Evolutionary conservation across 1,140 invertebrate genomes (phyloP), one percentile per base, ranked within the genome.

Genomic region (Trachymyrmex cornetzi): DNA sequence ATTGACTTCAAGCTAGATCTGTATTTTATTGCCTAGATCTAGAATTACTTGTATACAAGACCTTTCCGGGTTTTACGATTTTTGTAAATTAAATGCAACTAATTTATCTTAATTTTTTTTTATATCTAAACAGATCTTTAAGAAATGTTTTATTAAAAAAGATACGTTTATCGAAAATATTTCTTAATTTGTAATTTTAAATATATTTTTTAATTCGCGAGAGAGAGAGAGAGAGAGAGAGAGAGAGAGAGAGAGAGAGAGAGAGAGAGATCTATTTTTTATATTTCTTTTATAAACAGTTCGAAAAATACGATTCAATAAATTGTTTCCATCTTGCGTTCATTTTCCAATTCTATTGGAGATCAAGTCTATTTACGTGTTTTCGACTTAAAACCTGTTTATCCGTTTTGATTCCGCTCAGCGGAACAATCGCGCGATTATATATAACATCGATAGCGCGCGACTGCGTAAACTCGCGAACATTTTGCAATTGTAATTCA

Each of bases 401-500:
- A 82, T 82, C 22, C 24, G 7, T 59, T 82, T 72, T 4, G 34
- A 72, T 57, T 38, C 9, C 64, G 64, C 79, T 81, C 16, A 11
- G 48, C 34, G 53, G 27, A 72, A 44, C 66, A 14, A 11, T 11
- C 66, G 48, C 22, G 79, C 38, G 80, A 82, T 82, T 82, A 74
- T 72, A 30, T 82, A 74, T 72, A 30, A 22, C 34, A 48, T 30
- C 50, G 69, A 82, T 82, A 82, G 53, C 34, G 66, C 55, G 53
- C 80, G 38, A 74, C 12, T 50, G 38, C 38, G 67, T 74, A 82
- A 82, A n/a, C 53, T 81, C 30, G 48, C 16, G 50, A 22, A 38
- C 69, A 34, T 84, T 84, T 75, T 74, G 80, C 80, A 84, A 84
- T 75, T 84, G 80, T 74, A 84, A 84, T 84, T 84, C 38, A 50